Evolutionary conservation across 2,888 invertebrate genomes (phyloP).

Genomic region (Neria commutata): DNA sequence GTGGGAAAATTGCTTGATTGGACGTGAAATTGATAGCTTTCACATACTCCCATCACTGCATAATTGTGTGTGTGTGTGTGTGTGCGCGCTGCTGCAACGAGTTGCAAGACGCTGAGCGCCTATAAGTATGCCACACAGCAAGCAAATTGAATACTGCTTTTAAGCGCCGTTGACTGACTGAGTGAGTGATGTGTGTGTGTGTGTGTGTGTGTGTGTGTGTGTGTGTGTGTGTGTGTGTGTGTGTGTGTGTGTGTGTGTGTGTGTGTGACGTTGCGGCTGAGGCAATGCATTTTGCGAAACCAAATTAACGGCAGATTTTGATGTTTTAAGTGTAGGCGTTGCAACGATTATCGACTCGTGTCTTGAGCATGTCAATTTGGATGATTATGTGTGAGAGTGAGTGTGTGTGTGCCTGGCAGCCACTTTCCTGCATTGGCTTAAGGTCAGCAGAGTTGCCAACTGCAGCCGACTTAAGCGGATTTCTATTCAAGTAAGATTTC

Average conservation of each 20-base stretch:
- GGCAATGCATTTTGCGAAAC: conserved; percentile 14
- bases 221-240: conserved; percentile 3
- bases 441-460: too few relatives aligned
- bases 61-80: conserved; percentile 8
- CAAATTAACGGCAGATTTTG: conserved; percentile 49
- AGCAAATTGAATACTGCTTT: not conserved
- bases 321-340: conserved; percentile 48
- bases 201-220: conserved; percentile 15
- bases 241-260: not conserved
- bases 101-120: too few relatives aligned
- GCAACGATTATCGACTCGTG: conserved; percentile 5
- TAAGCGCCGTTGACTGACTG: not conserved
- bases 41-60: conserved; percentile 24
- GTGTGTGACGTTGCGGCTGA: conserved; percentile 19
- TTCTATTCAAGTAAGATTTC: too few relatives aligned
- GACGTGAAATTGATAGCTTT: conserved; percentile 58
- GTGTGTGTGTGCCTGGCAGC: too few relatives aligned
- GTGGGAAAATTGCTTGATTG: conserved; percentile 49
- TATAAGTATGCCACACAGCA: not conserved
- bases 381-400: too few relatives aligned
- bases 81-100: not conserved
- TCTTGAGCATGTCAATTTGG: not conserved
- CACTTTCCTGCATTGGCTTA: too few relatives aligned
- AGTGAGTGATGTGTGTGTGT: not conserved
- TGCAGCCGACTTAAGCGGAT: too few relatives aligned